Evolutionary conservation across 2,888 invertebrate genomes (phyloP).

Genomic region (Athalia rosae): DNA sequence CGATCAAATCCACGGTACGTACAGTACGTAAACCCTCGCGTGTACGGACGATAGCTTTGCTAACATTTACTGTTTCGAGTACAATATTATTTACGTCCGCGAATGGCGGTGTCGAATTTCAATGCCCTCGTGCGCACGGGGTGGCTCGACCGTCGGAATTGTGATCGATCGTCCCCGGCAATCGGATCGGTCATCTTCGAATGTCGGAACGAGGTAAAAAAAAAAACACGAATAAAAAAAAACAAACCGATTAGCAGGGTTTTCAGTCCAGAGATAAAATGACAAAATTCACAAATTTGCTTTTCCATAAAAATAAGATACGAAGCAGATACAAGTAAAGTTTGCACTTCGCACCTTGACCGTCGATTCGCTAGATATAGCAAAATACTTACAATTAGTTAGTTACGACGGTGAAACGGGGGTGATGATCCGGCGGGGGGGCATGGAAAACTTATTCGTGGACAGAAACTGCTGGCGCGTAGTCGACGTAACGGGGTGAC

Average conservation of each 20-base stretch:
- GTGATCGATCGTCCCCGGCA: conserved; percentile 10
- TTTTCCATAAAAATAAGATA: too few species aligned
- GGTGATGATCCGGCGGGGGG: not conserved
- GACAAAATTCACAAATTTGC: too few species aligned
- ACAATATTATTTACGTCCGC: conserved; percentile 1
- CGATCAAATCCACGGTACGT: conserved; percentile 7
- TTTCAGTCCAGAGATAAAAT: not conserved
- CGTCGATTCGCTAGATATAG: too few species aligned
- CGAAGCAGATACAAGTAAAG: too few species aligned
- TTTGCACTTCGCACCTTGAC: too few species aligned
- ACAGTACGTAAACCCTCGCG: not conserved
- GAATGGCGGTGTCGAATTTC: conserved; percentile 15
- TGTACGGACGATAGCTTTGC: conserved; percentile 11
- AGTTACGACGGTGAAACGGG: not conserved
- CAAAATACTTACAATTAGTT: too few species aligned
- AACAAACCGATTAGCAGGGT: too few species aligned
- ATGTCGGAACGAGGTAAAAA: not conserved
- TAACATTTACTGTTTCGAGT: conserved; percentile 16
- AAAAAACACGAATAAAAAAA: too few species aligned
- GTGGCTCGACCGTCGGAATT: conserved; percentile 14
- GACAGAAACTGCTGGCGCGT: conserved; percentile 1
- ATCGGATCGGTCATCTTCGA: conserved; percentile 17
- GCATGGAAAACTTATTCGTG: not conserved
- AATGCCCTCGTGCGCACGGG: conserved; percentile 11
- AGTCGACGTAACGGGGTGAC: not conserved